phyloP scores from a whole-genome alignment of 2,113 vertebrate species.

The Cacatua alba region DNA sequence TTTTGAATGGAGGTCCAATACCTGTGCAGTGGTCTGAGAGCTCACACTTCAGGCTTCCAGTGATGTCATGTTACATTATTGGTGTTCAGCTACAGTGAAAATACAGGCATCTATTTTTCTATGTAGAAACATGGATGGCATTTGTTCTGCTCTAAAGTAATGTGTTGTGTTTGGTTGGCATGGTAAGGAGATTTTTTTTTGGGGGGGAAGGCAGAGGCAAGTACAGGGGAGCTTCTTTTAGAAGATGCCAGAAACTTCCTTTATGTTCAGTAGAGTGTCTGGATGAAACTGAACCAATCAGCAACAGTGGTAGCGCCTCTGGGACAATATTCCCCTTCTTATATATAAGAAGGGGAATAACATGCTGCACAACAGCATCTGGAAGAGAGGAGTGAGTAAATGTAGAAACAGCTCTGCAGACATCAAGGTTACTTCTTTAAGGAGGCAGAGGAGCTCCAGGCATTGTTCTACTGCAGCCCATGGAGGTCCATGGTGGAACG shows the following conservation, averaged over 20 bases:
- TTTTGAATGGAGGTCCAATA: too few species aligned
- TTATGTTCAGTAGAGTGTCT: not conserved
- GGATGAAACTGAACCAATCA: not conserved
- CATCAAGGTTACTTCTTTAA: not conserved
- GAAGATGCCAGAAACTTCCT: not conserved
- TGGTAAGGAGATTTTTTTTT: not conserved
- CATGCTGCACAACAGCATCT: fast-evolving
- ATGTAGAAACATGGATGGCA: too few species aligned
- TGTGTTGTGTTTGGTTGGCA: not conserved
- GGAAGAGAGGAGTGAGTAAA: not conserved
- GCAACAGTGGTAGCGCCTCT: fast-evolving
- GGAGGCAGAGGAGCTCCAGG: not conserved
- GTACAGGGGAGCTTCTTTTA: not conserved
- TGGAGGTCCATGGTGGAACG: not conserved
- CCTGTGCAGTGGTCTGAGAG: too few species aligned
- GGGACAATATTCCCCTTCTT: not conserved
- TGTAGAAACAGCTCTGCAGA: not conserved
- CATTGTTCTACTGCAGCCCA: fast-evolving
- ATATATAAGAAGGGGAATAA: not conserved
- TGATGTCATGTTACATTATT: too few species aligned
- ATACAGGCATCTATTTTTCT: too few species aligned
- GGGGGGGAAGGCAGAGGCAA: not conserved
- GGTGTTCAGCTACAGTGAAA: too few species aligned
- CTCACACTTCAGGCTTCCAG: too few species aligned
- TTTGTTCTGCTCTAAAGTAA: too few species aligned